phyloP scores from a whole-genome alignment of 2,113 vertebrate genomes.

The Xenus cinereus region DNA sequence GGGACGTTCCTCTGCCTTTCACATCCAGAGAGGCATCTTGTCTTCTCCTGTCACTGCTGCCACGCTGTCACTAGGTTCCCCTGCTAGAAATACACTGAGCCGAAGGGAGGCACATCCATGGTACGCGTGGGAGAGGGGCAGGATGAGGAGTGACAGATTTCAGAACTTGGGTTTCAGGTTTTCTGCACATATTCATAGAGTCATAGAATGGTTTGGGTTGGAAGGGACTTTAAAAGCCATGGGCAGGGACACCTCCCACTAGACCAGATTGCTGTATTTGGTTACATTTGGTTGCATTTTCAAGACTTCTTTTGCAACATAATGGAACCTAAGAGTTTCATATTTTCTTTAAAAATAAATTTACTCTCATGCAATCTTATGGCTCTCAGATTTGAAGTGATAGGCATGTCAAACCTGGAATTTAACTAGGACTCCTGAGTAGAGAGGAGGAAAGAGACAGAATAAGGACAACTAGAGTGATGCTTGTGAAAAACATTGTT shows the following conservation, averaged over 20 bases:
- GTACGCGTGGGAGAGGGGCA: fast-evolving
- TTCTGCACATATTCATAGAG: background rate
- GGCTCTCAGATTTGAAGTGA: background rate
- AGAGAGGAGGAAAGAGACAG: background rate
- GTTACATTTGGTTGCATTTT: background rate
- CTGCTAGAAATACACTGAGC: fast-evolving
- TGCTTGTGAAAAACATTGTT: background rate
- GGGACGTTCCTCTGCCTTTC: background rate
- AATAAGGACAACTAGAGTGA: slow-evolving; percentile 22
- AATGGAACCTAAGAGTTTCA: background rate
- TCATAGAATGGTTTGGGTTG: background rate
- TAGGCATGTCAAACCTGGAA: slow-evolving; percentile 2
- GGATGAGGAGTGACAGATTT: background rate
- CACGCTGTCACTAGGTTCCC: fast-evolving
- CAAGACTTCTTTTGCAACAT: background rate
- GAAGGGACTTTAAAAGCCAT: background rate
- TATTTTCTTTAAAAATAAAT: slow-evolving; percentile 1
- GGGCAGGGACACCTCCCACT: background rate
- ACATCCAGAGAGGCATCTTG: background rate
- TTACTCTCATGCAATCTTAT: background rate
- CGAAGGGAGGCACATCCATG: background rate
- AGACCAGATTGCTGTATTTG: background rate
- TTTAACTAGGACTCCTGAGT: background rate
- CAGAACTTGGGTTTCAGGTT: background rate
- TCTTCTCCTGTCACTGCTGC: background rate